Percentiles rank a stretch among this genome's conserved stretches.
phyloP scores from a whole-genome alignment of 2,113 vertebrate species.

The Semnornis frantzii region DNA sequence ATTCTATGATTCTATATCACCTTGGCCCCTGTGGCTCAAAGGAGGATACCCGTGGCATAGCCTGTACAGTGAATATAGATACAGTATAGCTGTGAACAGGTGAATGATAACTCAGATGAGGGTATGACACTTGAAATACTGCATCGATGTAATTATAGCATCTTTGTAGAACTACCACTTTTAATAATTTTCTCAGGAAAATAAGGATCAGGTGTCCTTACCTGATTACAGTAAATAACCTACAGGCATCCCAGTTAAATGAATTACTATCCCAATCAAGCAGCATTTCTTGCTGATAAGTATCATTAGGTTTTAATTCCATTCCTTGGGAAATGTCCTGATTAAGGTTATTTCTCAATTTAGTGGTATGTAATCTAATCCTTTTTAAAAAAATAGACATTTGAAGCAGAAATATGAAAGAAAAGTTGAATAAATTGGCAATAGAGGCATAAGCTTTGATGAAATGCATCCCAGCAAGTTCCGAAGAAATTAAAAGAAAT shows the following conservation, averaged over 20 bases:
- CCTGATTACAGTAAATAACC: slow-evolving; percentile 67
- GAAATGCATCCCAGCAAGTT: not conserved
- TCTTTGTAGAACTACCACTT: slow-evolving; percentile 19
- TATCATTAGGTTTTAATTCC: slow-evolving; percentile 69
- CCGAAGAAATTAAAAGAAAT: not conserved
- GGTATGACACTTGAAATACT: not conserved
- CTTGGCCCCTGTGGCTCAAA: not conserved
- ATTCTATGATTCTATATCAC: not conserved
- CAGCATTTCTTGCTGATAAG: slow-evolving; percentile 57
- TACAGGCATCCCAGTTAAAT: slow-evolving; percentile 59
- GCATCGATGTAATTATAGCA: not conserved
- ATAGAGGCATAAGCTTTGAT: not conserved
- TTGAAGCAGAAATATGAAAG: not conserved
- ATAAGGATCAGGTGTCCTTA: slow-evolving; percentile 54
- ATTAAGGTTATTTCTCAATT: slow-evolving; percentile 54
- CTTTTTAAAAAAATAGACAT: not conserved
- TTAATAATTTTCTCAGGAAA: slow-evolving; percentile 42
- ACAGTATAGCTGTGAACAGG: not conserved
- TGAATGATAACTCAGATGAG: not conserved
- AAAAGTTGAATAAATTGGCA: not conserved
- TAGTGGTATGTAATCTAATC: slow-evolving; percentile 28
- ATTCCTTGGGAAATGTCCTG: slow-evolving; percentile 52
- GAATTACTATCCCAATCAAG: slow-evolving; percentile 67
- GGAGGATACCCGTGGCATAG: not conserved
- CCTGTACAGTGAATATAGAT: not conserved